These are phyloP conservation scores for Vulpes vulpes DNA, from an alignment of 2,113 vertebrate genomes.

Conservation along the genomic window DNA sequence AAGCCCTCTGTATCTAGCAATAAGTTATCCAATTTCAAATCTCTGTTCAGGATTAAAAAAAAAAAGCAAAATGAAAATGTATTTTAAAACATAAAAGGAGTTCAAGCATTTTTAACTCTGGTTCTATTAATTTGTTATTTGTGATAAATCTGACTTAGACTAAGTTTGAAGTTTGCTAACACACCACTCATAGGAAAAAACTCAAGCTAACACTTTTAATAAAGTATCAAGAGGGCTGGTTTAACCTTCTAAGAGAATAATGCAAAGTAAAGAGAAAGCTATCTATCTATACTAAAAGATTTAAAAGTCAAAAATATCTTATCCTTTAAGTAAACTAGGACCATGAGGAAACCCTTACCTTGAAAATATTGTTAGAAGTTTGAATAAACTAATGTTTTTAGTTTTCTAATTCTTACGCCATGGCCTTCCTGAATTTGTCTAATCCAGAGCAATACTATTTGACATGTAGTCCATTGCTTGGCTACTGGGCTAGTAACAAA, in stretches of 20 bases:
- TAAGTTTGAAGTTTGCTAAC: constrained; percentile 39
- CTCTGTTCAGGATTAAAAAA: constrained; percentile 88
- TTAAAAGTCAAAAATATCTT: constrained; percentile 55
- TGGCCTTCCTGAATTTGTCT: not conserved
- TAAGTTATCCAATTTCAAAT: constrained; percentile 99
- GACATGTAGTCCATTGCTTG: not conserved
- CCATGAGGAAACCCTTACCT: not conserved
- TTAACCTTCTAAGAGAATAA: constrained; percentile 47
- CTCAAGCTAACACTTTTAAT: not conserved
- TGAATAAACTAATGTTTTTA: not conserved
- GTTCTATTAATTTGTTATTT: constrained; percentile 48
- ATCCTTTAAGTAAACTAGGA: constrained; percentile 30
- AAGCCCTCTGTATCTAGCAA: constrained; percentile 98
- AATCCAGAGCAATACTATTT: not conserved
- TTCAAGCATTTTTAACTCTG: constrained; percentile 18
- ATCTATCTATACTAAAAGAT: not conserved
- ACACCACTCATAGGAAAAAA: not conserved
- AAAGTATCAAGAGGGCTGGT: not conserved
- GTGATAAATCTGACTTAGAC: not conserved
- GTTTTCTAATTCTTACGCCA: not conserved
- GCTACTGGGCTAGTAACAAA: not conserved
- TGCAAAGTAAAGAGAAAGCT: constrained; percentile 57
- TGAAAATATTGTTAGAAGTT: constrained; percentile 36
- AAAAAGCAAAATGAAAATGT: constrained; percentile 73
- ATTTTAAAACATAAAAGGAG: constrained; percentile 27